phyloP scores from a whole-genome alignment of 2,797 vertebrate genomes.

The Siniperca scherzeri region DNA sequence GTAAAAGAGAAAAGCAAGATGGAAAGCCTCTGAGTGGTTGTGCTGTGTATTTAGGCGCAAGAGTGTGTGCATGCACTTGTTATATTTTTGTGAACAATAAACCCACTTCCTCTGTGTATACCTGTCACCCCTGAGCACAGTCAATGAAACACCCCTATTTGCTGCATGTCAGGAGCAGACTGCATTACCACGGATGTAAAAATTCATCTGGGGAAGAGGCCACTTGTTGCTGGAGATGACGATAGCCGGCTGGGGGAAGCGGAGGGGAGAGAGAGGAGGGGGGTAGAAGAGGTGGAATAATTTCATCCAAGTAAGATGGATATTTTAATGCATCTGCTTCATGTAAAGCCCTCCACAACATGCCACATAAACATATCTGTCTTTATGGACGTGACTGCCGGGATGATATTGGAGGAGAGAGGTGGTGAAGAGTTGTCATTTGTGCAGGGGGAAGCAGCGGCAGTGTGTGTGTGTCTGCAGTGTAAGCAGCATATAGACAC shows the following conservation, averaged over 20 bases:
- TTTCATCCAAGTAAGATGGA: slow-evolving; percentile 63
- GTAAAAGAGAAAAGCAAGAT: background rate
- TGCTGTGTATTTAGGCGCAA: slow-evolving; percentile 42
- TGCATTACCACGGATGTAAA: slow-evolving; percentile 75
- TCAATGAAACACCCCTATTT: slow-evolving; percentile 75
- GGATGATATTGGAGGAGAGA: slow-evolving; percentile 26
- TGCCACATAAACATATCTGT: slow-evolving; percentile 73
- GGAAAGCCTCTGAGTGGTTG: slow-evolving; percentile 32
- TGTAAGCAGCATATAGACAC: background rate
- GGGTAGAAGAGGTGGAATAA: slow-evolving; percentile 33
- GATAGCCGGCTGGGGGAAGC: slow-evolving; percentile 22
- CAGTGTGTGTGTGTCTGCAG: slow-evolving; percentile 15
- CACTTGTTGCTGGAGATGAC: slow-evolving; percentile 82
- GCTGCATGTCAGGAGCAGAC: slow-evolving; percentile 74
- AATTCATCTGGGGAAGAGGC: slow-evolving; percentile 82
- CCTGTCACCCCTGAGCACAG: slow-evolving; percentile 71
- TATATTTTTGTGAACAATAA: slow-evolving; percentile 66
- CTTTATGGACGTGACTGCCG: slow-evolving; percentile 40
- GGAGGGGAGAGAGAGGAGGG: background rate
- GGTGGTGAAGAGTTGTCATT: slow-evolving; percentile 36
- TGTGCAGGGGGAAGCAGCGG: background rate
- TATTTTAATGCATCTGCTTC: slow-evolving; percentile 64
- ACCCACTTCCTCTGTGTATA: slow-evolving; percentile 66
- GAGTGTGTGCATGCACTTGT: slow-evolving; percentile 45
- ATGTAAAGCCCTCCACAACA: slow-evolving; percentile 63